Percentiles rank a stretch among this genome's conserved stretches.
Conservation (phyloP, 2,113 vertebrate species). For the Hippocampus guttulatus region DNA sequence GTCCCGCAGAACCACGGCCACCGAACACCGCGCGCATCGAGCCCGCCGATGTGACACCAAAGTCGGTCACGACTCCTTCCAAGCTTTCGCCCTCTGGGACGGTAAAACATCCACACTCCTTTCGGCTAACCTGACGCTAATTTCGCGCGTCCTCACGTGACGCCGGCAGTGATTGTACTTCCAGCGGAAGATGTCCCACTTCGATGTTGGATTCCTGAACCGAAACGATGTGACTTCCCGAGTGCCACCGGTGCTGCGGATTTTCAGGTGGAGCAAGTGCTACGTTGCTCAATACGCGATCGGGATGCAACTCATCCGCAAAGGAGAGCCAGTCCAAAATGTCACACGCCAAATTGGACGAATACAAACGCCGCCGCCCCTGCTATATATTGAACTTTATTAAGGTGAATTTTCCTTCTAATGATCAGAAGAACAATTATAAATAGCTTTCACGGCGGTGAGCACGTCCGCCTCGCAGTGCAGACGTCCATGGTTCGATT, state of each 20-base stretch:
- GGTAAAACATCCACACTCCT: background rate
- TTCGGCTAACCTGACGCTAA: background rate
- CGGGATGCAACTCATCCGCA: no score
- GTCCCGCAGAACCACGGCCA: slow-evolving; percentile 1
- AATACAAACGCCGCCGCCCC: no score
- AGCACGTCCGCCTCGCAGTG: no score
- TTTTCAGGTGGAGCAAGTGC: background rate
- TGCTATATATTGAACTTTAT: no score
- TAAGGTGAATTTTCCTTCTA: no score
- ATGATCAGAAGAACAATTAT: no score
- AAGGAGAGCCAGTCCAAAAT: no score
- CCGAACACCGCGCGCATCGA: background rate
- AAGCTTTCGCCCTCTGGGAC: background rate
- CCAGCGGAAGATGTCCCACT: background rate
- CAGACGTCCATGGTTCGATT: no score
- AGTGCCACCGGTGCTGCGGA: no score
- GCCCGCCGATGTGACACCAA: background rate
- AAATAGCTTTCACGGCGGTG: no score
- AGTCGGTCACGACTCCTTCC: background rate
- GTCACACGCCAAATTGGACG: no score
- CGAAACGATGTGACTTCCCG: background rate
- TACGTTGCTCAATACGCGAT: no score
- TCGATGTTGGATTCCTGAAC: background rate
- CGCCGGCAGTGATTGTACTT: background rate
- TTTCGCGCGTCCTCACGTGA: background rate